Evolutionary conservation across 2,797 vertebrate species (phyloP), one percentile per base, ranked within the genome.

Genomic region (Atherinosoma microstoma): DNA sequence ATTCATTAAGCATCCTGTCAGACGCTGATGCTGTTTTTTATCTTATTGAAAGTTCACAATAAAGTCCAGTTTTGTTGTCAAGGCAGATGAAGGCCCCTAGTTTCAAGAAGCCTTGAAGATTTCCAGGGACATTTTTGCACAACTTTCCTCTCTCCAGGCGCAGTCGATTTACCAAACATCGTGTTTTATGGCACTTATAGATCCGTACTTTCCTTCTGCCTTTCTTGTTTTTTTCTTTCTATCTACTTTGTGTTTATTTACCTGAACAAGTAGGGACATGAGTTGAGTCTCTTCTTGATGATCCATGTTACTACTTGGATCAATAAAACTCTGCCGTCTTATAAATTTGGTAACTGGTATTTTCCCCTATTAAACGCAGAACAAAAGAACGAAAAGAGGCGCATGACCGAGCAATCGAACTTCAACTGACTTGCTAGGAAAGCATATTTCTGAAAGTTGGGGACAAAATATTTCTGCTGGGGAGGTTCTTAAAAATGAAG

Each of bases 401-500:
- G 11, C 36, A 38, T 38, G 36, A 12, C 36, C 11, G 36, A 38
- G 36, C 36, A 40, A 12, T 13, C 13, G 15, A 40, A 40, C 11
- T 40, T 40, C 38, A 40, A 15, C 38, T 5, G 38, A 40, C 38
- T 40, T 15, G 13, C 38, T 15, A 40, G 13, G 38, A 40, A 40
- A 40, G 9, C 9, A 15, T 6, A n/a, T 47, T 47, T 47, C 18
- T 20, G 18, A 20, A n/a, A n/a, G 45, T 47, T 20, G 18, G 7
- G 45, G 20, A 47, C 45, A 64, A 69, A 64, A 38, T 18, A 78
- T 38, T 62, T 78, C 54, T 78, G 70, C 66, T 42, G 47, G 73
- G 42, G 72, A 78, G n/a, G 66, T 84, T 82, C 62, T 80, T 75
- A 62, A 72, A 77, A 79, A 70, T 70, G 58, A 79, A 61, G 59